Base-by-base conservation (phyloP, 2,888 invertebrate species). In the Andricus curvator region DNA sequence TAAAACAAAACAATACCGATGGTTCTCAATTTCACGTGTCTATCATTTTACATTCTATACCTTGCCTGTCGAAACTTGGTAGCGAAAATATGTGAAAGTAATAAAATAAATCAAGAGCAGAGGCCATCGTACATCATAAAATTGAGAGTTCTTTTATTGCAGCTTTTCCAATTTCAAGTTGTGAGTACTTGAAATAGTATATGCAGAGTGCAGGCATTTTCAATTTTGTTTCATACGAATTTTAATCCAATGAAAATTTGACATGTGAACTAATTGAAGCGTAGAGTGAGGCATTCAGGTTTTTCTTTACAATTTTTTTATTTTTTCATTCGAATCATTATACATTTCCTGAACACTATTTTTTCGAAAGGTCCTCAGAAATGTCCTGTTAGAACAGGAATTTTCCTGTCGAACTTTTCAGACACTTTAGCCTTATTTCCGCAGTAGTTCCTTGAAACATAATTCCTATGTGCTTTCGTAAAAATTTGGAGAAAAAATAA, bases 1-100 rank as follows among this genome's bases (percentile, higher is more conserved):
- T 79, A 76, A 81, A 70, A 79, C 65, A 82, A 82, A 51, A 74
- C 51, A 74, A 64, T 79, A 78, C 83, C 77, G 78, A 78, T 82
- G 79, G 33, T 60, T 77, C 74, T 74, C 56, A 78, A 78, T 81
- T 81, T 80, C 79, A 76, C 60, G 64, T 68, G 65, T 79, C 68
- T 80, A 81, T 78, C 77, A 68, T 79, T 70, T 78, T 77, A 20
- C 41, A 56, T n/a, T 48, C 25, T 48, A 44, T 44, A 29, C 70
- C 44, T 51, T 9, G 9, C 4, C 51, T 15, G 17, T 25, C 29
- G 20, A 51, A 51, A 51, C 48, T 70, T 70, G 22, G 17, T 48
- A 48, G 48, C 48, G 48, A 48, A 48, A 48, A 48, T 48, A 48
- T 48, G 48, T 48, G 77, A 66, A 68, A 74, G 78, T 74, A 78